Evolutionary conservation across 2,888 invertebrate genomes (phyloP).

Genomic region (Craniophora ligustri): DNA sequence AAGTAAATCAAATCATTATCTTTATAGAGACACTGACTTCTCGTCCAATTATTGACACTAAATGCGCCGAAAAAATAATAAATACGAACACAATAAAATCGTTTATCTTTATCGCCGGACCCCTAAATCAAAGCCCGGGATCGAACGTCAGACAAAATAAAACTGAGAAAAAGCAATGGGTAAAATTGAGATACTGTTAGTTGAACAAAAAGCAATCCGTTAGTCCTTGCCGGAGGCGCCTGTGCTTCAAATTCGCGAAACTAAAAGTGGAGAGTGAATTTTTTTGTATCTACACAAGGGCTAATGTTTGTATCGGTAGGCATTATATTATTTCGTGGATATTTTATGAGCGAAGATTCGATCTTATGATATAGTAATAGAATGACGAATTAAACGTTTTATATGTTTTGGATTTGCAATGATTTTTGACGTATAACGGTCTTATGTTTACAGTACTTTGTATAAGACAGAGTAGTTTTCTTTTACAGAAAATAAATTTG

Average conservation of each 20-base stretch:
- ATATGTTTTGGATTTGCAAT: no score
- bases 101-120: conserved; percentile 50
- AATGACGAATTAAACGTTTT: not conserved
- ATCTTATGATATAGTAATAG: not conserved
- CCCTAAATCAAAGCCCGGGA: conserved; percentile 74
- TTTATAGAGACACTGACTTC: conserved; percentile 39
- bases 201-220: conserved; percentile 70
- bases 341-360: not conserved
- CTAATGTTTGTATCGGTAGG: not conserved
- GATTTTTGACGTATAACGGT: no score
- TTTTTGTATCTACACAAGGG: conserved; percentile 42
- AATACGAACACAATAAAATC: conserved; percentile 41
- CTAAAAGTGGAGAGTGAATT: conserved; percentile 37
- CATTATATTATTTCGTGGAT: not conserved
- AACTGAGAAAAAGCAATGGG: conserved; percentile 65
- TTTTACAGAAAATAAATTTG: not conserved
- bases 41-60: conserved; percentile 51
- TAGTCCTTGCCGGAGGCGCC: conserved; percentile 70
- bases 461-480: no score
- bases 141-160: conserved; percentile 72
- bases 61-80: conserved; percentile 44
- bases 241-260: conserved; percentile 45
- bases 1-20: conserved; percentile 40
- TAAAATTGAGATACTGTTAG: conserved; percentile 72
- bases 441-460: no score